A percentile compares a stretch with the other conserved stretches of the same genome.
These are phyloP conservation scores for Turritopsis dohrnii DNA, from an alignment of 30 jellyfish, hydroid and myxozoan species.

Conservation along the genomic window DNA sequence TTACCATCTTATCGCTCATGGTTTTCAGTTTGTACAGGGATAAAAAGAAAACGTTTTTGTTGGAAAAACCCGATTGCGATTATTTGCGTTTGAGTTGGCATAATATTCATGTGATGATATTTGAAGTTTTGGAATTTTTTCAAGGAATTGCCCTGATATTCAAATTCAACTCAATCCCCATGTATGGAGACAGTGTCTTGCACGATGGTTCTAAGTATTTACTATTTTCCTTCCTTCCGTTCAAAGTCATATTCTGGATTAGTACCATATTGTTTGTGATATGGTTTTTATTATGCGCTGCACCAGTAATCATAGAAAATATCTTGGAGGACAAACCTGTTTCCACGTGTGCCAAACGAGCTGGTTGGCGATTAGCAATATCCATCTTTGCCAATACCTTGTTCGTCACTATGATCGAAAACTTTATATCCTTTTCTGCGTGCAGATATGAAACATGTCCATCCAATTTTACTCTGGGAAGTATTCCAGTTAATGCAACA, in stretches of 20 bases:
- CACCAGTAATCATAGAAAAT: constrained; percentile 83
- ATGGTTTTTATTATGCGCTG: constrained; percentile 84
- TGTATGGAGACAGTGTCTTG: constrained; percentile 59
- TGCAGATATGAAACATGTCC: constrained; percentile 74
- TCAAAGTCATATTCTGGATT: constrained; percentile 46
- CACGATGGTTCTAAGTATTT: constrained; percentile 56
- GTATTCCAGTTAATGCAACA: neutral
- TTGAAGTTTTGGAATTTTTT: constrained; percentile 77
- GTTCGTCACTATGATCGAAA: constrained; percentile 67
- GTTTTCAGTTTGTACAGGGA: constrained; percentile 44
- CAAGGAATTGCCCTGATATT: constrained; percentile 75
- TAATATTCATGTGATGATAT: constrained; percentile 61
- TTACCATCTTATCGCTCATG: constrained; percentile 46
- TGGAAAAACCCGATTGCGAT: constrained; percentile 55
- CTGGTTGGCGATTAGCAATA: constrained; percentile 82
- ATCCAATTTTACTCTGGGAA: constrained; percentile 28
- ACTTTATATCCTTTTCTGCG: constrained; percentile 52
- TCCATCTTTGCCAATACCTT: constrained; percentile 87
- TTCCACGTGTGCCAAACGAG: constrained; percentile 67
- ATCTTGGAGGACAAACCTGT: constrained; percentile 69
- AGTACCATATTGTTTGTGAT: constrained; percentile 42
- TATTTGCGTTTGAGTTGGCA: constrained; percentile 85
- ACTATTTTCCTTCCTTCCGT: constrained; percentile 61
- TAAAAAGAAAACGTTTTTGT: constrained; percentile 4
- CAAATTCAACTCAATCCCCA: constrained; percentile 51